Base-by-base conservation (phyloP, 1,140 invertebrate genomes). In the Eriosoma lanigerum region DNA sequence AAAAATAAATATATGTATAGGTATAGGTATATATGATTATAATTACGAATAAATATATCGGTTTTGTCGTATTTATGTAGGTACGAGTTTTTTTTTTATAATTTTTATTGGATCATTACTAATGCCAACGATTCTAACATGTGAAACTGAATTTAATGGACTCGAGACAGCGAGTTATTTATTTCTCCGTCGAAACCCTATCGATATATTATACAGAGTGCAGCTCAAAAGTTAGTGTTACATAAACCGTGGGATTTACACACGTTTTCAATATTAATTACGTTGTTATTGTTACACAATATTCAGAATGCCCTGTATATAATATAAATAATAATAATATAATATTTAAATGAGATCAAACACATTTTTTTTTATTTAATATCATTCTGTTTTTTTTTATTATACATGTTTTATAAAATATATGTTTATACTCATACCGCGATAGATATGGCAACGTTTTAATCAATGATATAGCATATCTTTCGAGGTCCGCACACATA, bases 121-220 rank as follows among this genome's bases (percentile, higher is more conserved):
- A 52, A 72, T 52, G 48, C 68, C 68, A 9, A 72, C 32, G 8
- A 38, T 38, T 4, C 32, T 4, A 38, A 38, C 68, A 72, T 52
- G 68, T 15, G 26, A 72, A 72, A 72, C 68, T 52, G 48, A 72
- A 52, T 72, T 72, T 72, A 72, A 72, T 72, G 68, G 68, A 72
- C 68, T 72, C 26, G 48, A 52, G 68, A 72, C 68, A 72, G 26
- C 46, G 68, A 52, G 68, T 72, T 72, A 52, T 72, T 72, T 72
- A 72, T 72, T 52, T 52, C 15, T 19, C 10, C 12, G 8, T 29
- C 48, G 68, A 72, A 32, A 52, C 68, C 68, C 48, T 46, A 12
- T 29, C 68, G 68, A 52, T 26, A 38, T 26, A n/a, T 24, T 48
- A 38, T 38, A 38, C 32, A 38, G 32, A 38, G 32, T 38, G 32